Evolutionary conservation across 2,888 invertebrate genomes (phyloP).

Genomic region (Lamproptera curius): DNA sequence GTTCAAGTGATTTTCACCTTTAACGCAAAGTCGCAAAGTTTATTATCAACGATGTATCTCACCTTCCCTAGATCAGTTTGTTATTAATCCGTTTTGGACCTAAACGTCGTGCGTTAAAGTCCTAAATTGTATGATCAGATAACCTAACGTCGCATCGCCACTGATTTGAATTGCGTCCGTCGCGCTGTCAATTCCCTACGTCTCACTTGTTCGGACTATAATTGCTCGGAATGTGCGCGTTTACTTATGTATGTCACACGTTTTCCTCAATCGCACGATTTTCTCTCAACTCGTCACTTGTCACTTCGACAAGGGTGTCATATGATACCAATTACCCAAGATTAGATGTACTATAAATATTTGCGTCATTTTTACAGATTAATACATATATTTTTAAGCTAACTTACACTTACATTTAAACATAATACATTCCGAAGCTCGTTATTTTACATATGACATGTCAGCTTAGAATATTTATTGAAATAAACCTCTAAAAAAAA

Average conservation of each 20-base stretch:
- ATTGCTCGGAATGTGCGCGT: conserved; percentile 50
- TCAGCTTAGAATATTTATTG: too few species aligned
- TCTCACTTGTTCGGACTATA: conserved; percentile 52
- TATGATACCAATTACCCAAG: too few species aligned
- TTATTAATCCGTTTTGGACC: conserved; percentile 53
- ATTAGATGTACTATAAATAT: too few species aligned
- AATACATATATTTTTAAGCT: too few species aligned
- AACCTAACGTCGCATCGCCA: conserved; percentile 48
- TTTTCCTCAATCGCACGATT: conserved; percentile 29
- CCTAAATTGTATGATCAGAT: conserved; percentile 41
- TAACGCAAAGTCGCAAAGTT: conserved; percentile 36
- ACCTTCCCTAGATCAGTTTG: conserved; percentile 36
- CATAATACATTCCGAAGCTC: too few species aligned
- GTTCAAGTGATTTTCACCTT: conserved; percentile 35
- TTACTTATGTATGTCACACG: conserved; percentile 31
- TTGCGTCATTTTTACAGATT: too few species aligned
- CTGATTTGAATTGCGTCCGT: conserved; percentile 67
- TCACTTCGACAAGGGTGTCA: too few species aligned
- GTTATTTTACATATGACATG: too few species aligned
- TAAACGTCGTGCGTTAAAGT: conserved; percentile 46
- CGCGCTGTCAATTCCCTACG: conserved; percentile 54
- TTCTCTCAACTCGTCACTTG: too few species aligned
- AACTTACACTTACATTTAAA: too few species aligned
- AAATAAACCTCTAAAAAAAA: too few species aligned
- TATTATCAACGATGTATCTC: conserved; percentile 31